Evolutionary conservation across 2,113 vertebrate genomes (phyloP), one percentile per base, ranked within the genome.

Genomic region (Dipodomys ordii): DNA sequence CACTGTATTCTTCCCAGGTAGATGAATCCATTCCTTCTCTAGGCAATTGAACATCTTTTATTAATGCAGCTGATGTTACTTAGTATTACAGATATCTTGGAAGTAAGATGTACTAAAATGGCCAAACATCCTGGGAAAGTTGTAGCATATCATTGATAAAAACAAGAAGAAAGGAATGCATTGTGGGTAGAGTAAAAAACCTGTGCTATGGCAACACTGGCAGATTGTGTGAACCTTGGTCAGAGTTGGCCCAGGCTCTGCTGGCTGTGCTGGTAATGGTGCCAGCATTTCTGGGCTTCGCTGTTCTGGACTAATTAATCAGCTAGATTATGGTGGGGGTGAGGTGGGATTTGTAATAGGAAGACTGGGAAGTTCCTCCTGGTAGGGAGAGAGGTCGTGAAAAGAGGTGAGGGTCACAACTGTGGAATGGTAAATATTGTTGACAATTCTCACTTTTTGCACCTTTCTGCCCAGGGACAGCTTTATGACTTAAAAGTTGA

Each of bases 11-110:
- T 85, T 90, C 71, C 81, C 81, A 53, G 67, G 67, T 72, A 83
- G 22, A 11, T 10, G 28, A 88, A 81, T 39, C 44, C 23, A 86
- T 25, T 78, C 83, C 88, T 94, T 84, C 64, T 46, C 68, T 80
- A 8, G 69, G 35, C 46, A n/a, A 64, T 10, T 81, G 39, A 88
- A 53, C 44, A 44, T 16, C 69, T 91, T 92, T 81, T 72, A 60
- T 64, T 93, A 82, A 57, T n/a, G 53, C 20, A 30, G 35, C 60
- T 81, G 46, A 28, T 28, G 22, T 53, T 90, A 65, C 57, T 83
- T 77, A 91, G 30, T 64, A 73, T 69, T 76, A 71, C 84, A 81
- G 88, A 79, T n/a, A 88, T 86, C 49, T 83, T 11, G 6, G 80
- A 18, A 46, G 4, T 57, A 13, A 71, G 18, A 16, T 44, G 13